These are phyloP conservation scores for Schrankia costaestrigalis DNA, from an alignment of 2,888 invertebrate genomes.

Conservation along the genomic window DNA sequence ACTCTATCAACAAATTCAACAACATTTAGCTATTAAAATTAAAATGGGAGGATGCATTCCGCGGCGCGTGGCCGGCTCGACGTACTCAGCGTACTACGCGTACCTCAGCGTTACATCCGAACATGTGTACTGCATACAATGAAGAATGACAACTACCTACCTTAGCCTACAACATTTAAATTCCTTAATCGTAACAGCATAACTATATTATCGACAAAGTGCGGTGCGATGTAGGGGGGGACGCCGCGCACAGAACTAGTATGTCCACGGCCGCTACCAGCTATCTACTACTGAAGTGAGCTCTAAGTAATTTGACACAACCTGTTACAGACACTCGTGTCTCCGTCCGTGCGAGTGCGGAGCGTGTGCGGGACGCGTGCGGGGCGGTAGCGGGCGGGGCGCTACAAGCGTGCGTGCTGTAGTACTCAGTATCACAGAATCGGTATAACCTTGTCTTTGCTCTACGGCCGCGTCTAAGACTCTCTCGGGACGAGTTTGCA, in stretches of 20 bases:
- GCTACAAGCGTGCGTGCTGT: constrained; percentile 9
- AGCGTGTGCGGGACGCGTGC: constrained; percentile 10
- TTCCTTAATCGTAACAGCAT: constrained; percentile 52
- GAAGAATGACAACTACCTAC: constrained; percentile 64
- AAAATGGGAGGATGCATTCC: constrained; percentile 57
- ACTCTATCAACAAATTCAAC: constrained; percentile 79
- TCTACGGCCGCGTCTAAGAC: constrained; percentile 11
- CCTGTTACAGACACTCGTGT: constrained; percentile 31
- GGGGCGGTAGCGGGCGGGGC: constrained; percentile 8
- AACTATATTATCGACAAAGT: constrained; percentile 29
- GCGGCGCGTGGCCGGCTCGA: constrained; percentile 28
- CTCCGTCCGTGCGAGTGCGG: constrained; percentile 9
- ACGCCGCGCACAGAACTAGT: constrained; percentile 10
- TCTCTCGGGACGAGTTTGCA: constrained; percentile 46
- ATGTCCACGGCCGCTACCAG: constrained; percentile 8
- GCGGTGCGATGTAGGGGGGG: constrained; percentile 26
- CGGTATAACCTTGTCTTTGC: constrained; percentile 14
- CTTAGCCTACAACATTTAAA: constrained; percentile 66
- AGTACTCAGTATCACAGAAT: constrained; percentile 29
- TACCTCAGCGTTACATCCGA: constrained; percentile 26
- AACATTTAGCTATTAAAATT: constrained; percentile 79
- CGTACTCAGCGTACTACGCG: constrained; percentile 15
- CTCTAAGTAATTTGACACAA: constrained; percentile 39
- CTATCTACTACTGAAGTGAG: constrained; percentile 26
- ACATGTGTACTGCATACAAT: too few relatives aligned